Base-by-base conservation (phyloP, 2,888 invertebrate genomes). In the Cyclophora punctaria region DNA sequence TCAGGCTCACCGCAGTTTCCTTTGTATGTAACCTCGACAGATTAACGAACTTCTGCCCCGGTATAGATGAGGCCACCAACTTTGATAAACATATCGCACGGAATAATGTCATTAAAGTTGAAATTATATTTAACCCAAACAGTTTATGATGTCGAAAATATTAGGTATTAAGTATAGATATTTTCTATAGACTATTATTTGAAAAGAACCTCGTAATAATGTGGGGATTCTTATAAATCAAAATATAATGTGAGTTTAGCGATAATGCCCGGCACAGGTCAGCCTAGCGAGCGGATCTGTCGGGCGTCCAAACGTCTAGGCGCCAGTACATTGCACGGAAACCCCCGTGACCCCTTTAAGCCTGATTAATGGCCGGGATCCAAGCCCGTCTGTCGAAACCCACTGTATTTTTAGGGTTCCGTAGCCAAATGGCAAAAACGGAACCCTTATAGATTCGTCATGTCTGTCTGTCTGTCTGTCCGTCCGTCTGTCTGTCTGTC, bases 1-100 rank as follows among this genome's bases (percentile, higher is more conserved):
- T 84, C 83, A 80, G 80, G 81, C 77, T 83, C 80, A 75, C 80
- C 79, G 82, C 83, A 79, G 80, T 65, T 78, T 79, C 82, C 85
- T 85, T 84, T 84, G 83, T 83, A 79, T 75, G 77, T 73, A 77
- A 75, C 77, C 75, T 75, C 74, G 69, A 60, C 66, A 73, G 75
- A 78, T 80, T 80, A 82, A 82, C 79, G 67, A 83, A 82, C 76
- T 82, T 82, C 69, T 75, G 73, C 55, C 52, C 44, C 50, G 52
- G 48, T 50, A 45, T 43, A 51, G 48, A 48, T 33, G 49, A 55
- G 46, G 47, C 47, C 45, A 41, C 37, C 2, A 37, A 47, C 35
- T 35, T 51, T 55, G 52, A 55, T 56, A 55, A 52, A 56, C 51
- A 59, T 57, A 46, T 20, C 20, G 20, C 20, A 20, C 20, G 20